Evolutionary conservation across 2,888 invertebrate species (phyloP), one percentile per base, ranked within the genome.

Genomic region (Acronicta leporina): DNA sequence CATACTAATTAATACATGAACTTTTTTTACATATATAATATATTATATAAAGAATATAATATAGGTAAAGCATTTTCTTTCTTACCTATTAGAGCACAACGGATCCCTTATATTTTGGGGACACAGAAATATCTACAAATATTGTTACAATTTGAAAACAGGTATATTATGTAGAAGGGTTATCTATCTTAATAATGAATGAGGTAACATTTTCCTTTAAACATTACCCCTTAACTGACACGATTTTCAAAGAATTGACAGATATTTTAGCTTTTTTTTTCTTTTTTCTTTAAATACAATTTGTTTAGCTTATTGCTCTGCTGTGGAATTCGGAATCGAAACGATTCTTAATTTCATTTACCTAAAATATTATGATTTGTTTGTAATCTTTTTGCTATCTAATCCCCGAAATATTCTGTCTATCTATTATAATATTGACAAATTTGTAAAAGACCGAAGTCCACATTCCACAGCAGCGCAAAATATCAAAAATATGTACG

Each of bases 21-120:
- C 83, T 89, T 90, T 86, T n/a, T 92, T 90, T 94, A 94, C 92
- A 94, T 91, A 93, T 93, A 94, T 79, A 82, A 92, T 91, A 91
- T 94, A 94, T 93, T 92, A 91, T 94, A 94, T 93, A 94, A 77
- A 94, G 94, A 94, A 94, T 94, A 94, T 92, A 94, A 89, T 92
- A 88, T 92, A 91, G 87, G 93, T 94, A 94, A 94, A 94, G 94
- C 94, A 94, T 94, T 94, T 92, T 91, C 84, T 91, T 88, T 87
- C 87, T 92, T 89, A 90, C 85, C 80, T 81, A 83, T 83, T 88
- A 89, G 87, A 91, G 92, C 92, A 94, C 91, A 92, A 90, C 89
- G 89, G 90, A 92, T 89, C 91, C 87, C 90, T 85, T 88, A 84
- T 81, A 81, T 83, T 79, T 63, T 83, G 85, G 92, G 92, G 93